Conservation (phyloP, 2,113 vertebrate species). For the Bucco capensis region DNA sequence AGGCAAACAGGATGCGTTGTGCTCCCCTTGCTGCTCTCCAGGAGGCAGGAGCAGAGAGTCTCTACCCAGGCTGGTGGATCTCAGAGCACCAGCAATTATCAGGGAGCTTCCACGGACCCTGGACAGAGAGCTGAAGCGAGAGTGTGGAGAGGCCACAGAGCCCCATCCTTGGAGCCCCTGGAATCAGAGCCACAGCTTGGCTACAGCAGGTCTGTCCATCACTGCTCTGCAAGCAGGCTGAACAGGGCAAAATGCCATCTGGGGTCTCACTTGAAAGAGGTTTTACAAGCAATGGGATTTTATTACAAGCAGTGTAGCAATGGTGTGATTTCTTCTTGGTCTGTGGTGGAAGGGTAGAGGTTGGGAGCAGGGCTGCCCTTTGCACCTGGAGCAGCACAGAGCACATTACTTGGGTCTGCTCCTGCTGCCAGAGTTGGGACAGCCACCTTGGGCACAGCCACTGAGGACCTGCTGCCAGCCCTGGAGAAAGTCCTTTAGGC, state of each 20-base stretch:
- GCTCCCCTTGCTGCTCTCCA: fast-evolving
- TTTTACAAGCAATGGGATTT: slow-evolving; percentile 24
- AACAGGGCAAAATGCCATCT: background rate
- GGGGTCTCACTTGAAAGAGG: slow-evolving; percentile 22
- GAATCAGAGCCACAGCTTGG: background rate
- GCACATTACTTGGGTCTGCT: background rate
- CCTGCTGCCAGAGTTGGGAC: background rate
- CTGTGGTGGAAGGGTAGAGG: background rate
- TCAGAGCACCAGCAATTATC: background rate
- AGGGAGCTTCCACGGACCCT: fast-evolving
- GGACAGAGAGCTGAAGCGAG: background rate
- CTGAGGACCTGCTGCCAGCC: fast-evolving
- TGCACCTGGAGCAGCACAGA: fast-evolving
- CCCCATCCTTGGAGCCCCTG: background rate
- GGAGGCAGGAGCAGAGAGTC: background rate
- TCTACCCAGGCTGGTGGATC: fast-evolving
- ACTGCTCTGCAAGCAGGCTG: background rate
- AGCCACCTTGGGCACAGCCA: background rate
- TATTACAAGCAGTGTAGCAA: background rate
- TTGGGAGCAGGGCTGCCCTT: background rate
- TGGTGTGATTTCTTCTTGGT: background rate
- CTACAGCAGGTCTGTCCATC: background rate
- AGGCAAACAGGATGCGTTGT: background rate
- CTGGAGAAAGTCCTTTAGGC: background rate
- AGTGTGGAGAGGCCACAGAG: background rate